Evolutionary conservation across 2,797 vertebrate species (phyloP), one percentile per base, ranked within the genome.

Genomic region (Toxotes lorentzi): DNA sequence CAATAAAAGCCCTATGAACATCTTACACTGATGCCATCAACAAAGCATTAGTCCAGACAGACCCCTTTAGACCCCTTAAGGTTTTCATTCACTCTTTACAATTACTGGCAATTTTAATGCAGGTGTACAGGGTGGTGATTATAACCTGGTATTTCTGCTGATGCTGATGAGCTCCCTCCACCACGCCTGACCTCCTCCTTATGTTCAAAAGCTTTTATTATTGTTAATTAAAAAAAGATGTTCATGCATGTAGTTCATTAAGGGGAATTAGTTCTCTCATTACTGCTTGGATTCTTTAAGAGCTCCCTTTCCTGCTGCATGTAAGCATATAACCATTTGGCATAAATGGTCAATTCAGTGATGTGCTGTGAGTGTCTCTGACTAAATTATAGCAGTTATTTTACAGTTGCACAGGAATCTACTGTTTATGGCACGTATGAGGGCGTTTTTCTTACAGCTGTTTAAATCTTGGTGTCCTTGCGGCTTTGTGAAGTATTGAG

Each of bases 401-500:
- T 24, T 14, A 53, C 5, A 27, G 24, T 27, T 27, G 12, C 51
- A 53, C 23, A 27, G 14, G 19, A n/a, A 7, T 38, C 11, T 14
- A 13, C 14, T n/a, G 6, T 47, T 45, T 63, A 8, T 35, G 12
- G 6, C n/a, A 56, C 27, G 32, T 24, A 30, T 47, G 13, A 70
- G n/a, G 14, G 0, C 19, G 6, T 24, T 30, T 30, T 58, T 13
- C 23, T 32, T 40, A 14, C 30, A 47, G 56, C 16, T 41, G 19
- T 41, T 50, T 53, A 30, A 61, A 57, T 80, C 27, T 2, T 30
- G 27, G 3, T 30, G 27, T 30, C 70, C 24, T 51, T 38, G 43
- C 69, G 61, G 45, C 27, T 40, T 24, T 9, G n/a, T 74, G 57
- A 70, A 43, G 24, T n/a, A 41, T 30, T 59, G 40, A 60, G 21